Evolutionary conservation across 2,888 invertebrate genomes (phyloP), one percentile per base, ranked within the genome.

Genomic region (Microctonus brassicae): DNA sequence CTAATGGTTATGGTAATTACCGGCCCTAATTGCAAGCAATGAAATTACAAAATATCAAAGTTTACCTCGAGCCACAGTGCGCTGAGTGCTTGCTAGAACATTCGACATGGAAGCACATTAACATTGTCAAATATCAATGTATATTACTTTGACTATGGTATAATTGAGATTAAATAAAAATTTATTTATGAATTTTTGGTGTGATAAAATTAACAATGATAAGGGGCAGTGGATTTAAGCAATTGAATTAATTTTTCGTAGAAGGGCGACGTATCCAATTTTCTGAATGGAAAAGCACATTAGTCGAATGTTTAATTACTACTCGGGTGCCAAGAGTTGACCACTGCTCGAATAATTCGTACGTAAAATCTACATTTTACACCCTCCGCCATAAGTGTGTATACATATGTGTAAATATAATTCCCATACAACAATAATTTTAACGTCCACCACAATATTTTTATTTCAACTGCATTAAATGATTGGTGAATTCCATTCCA

Each of bases 1-100:
- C 86, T 87, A 87, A 87, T 87, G 87, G 86, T 87, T 87, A 86
- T 87, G 87, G 87, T 87, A 87, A 87, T 87, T 87, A 87, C 86
- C 82, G 78, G 81, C 83, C 86, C 85, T 87, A 86, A 87, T 87
- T 86, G 86, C 87, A 80, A 84, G 84, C 86, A 86, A 86, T 86
- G 86, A 84, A 87, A 87, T 87, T 87, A 85, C 86, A 83, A 86
- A 86, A 87, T 87, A 87, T 87, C 86, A 86, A 87, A 87, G 86
- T 86, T 86, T 77, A 73, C 64, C 34, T 22, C 29, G 20, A 22
- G 24, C 22, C 29, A 6, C 34, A 66, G 26, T n/a, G n/a, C 26
- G 17, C 13, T 55, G 36, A 57, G 39, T 34, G 52, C 34, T 52
- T 17, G 53, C 53, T 53, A 64, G 64, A 64, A 64, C 52, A 52